Percentiles rank a stretch among this genome's conserved stretches.
Conservation (phyloP, 2,888 invertebrate genomes). For the Hedya salicella region DNA sequence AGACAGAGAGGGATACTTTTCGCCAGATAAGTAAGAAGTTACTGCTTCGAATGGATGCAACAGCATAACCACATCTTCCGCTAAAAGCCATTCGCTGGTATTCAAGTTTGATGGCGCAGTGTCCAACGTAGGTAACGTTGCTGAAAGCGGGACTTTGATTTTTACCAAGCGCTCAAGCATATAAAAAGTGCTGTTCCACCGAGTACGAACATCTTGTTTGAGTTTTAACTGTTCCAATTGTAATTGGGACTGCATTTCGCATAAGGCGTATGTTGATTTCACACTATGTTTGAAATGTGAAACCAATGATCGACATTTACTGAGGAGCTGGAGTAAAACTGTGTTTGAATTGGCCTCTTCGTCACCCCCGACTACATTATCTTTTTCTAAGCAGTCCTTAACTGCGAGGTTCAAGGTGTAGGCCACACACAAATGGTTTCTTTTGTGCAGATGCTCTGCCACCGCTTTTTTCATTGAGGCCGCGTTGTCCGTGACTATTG, state of each 20-base stretch:
- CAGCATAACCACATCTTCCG: constrained; percentile 45
- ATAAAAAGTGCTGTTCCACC: constrained; percentile 50
- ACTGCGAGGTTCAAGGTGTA: constrained; percentile 50
- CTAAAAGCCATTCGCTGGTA: constrained; percentile 47
- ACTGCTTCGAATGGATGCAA: constrained; percentile 48
- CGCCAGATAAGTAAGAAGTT: constrained; percentile 48
- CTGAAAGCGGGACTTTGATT: constrained; percentile 48
- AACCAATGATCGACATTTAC: constrained; percentile 50
- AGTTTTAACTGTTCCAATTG: constrained; percentile 48
- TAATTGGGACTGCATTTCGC: constrained; percentile 48
- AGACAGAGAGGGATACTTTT: constrained; percentile 51
- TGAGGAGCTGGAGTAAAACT: constrained; percentile 32
- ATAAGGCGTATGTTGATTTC: constrained; percentile 46
- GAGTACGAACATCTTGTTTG: constrained; percentile 51
- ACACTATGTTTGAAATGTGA: constrained; percentile 51
- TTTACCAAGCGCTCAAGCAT: constrained; percentile 49
- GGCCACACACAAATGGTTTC: constrained; percentile 50
- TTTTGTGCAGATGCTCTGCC: constrained; percentile 45
- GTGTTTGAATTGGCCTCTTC: neutral
- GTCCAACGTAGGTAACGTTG: constrained; percentile 45
- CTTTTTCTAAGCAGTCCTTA: constrained; percentile 48
- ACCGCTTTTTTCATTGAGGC: constrained; percentile 50
- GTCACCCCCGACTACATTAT: constrained; percentile 34
- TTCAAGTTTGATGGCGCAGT: constrained; percentile 44
- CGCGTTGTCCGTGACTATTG: constrained; percentile 46